Conservation (phyloP, 2,797 vertebrate species). For the Chaenodraco wilsoni region DNA sequence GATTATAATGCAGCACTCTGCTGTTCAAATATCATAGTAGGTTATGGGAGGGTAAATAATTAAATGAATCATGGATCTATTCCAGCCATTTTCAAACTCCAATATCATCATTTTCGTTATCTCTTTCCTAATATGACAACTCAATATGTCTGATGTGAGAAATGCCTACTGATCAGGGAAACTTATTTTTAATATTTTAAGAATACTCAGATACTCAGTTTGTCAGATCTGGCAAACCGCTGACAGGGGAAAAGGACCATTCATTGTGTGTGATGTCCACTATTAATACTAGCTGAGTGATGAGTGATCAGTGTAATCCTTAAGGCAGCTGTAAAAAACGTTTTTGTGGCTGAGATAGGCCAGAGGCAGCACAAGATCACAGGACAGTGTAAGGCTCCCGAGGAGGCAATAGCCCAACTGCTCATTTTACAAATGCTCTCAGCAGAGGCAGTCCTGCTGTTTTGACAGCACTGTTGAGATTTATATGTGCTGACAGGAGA, state of each 20-base stretch:
- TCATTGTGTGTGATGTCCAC: conserved; percentile 44
- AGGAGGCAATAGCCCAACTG: conserved; percentile 78
- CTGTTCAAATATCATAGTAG: neutral
- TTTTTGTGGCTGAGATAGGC: conserved; percentile 60
- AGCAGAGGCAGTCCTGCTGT: conserved; percentile 79
- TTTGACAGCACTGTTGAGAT: conserved; percentile 81
- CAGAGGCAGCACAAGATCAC: conserved; percentile 68
- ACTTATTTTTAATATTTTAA: neutral
- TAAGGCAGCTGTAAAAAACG: conserved; percentile 66
- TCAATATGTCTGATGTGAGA: conserved; percentile 5
- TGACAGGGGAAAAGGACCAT: conserved; percentile 2
- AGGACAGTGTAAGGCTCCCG: conserved; percentile 70
- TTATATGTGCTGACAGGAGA: conserved; percentile 79
- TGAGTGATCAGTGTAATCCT: conserved; percentile 56
- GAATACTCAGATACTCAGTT: neutral
- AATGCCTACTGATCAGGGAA: neutral
- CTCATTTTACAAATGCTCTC: conserved; percentile 83
- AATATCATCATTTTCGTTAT: neutral
- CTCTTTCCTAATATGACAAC: neutral
- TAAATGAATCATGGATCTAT: neutral
- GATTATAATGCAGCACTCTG: neutral
- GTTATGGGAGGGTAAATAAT: conserved; percentile 11
- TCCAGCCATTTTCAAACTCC: neutral
- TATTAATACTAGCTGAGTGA: conserved; percentile 47
- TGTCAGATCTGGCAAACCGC: conserved; percentile 9